Evolutionary conservation across 2,888 invertebrate genomes (phyloP), one percentile per base, ranked within the genome.

Genomic region (Caenorhabditis virilis): DNA sequence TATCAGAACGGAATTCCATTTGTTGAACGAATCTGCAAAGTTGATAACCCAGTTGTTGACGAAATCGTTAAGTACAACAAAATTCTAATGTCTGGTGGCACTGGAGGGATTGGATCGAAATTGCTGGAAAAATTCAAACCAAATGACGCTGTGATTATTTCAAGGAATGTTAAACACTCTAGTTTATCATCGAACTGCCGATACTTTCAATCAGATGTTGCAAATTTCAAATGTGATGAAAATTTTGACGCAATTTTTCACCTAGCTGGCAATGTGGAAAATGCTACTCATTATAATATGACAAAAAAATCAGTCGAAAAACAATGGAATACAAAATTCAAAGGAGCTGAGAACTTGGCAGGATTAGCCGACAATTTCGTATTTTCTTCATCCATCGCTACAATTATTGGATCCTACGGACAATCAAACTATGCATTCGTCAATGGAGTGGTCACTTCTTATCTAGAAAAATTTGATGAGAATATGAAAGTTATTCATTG

Each of bases 381-480:
- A 11, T 59, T 63, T 20, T 67, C 78, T 27, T 77, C 79, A 0
- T 80, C 80, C 11, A 58, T 66, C 4, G 78, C 79, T 1, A 61
- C 70, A 1, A 41, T 80, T 41, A 50, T 78, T 2, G 80, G 80
- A 41, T 80, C 80, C 2, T 56, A 60, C 20, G 80, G 80, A 9
- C 80, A 80, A 49, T 50, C 70, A 0, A 80, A 80, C 51, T 80
- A 80, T 42, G 68, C 75, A 0, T 76, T 71, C 53, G 76, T 77
- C 2, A 80, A 80, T 55, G 74, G 76, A 25, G 35, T 65, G 39
- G 78, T 77, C 58, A 57, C 65, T 4, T 65, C 73, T 4, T 39
- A 63, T 27, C 50, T 70, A 13, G 72, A 74, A 53, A 51, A 43
- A 16, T 51, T 39, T 9, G 25, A 49, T 0, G 5, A 39, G 2